Base-by-base conservation (phyloP, 2,113 vertebrate genomes). In the Dicerorhinus sumatrensis region DNA sequence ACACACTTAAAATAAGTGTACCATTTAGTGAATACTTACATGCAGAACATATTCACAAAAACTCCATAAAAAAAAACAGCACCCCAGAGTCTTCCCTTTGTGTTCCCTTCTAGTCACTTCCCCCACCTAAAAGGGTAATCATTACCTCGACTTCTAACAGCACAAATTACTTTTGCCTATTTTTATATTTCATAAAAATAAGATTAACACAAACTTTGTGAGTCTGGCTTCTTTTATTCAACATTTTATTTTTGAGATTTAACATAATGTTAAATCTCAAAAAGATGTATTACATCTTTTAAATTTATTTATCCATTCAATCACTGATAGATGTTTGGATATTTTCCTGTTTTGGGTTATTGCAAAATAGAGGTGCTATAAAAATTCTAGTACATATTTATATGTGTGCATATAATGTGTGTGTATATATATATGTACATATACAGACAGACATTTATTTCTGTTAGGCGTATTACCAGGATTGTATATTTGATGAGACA, bases 141-240 rank as follows among this genome's bases (percentile, higher is more conserved):
- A 91, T 75, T 56, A 69, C 5, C 18, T 84, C 58, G 42, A 77
- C 11, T 70, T 90, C 3, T 92, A 80, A 93, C 6, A 73, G 5
- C 21, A 76, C 46, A 42, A 2, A 33, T 39, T 29, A 85, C 5
- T 63, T 89, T 79, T 92, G 20, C 16, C 9, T 42, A 33, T n/a
- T 56, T 92, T 92, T 67, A n/a, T 73, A 51, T 36, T 92, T 84
- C 5, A 84, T 18, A 89, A 83, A 79, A 93, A 56, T 48, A 63
- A 13, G 14, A 82, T 62, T 54, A 60, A 5, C 18, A 62, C 33
- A 36, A 62, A 75, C 9, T 0, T 36, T 81, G 51, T 54, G 51
- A 85, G 21, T 63, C 23, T n/a, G 33, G 2, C 16, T 75, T 79
- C 21, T 56, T 92, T 83, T 5, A 62, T 56, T 82, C 31, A 54